phyloP scores from a whole-genome alignment of 2,797 vertebrate species.

The Anguilla obscura region DNA sequence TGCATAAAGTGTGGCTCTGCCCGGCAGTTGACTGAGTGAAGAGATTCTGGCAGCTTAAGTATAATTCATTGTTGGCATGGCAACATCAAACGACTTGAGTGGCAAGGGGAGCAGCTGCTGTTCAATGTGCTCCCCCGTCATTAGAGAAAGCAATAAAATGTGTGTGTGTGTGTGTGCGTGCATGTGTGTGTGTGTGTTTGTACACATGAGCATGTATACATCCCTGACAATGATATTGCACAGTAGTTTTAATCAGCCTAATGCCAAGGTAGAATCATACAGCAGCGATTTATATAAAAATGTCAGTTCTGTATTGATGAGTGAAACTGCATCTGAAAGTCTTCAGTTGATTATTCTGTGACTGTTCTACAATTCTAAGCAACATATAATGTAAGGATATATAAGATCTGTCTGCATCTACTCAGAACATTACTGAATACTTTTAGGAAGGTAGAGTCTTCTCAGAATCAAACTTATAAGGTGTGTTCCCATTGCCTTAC shows the following conservation, averaged over 20 bases:
- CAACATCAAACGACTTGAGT: constrained; percentile 1
- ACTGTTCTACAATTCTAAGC: too few relatives aligned
- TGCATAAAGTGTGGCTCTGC: neutral
- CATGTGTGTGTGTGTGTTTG: neutral
- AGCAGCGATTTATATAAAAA: neutral
- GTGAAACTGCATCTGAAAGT: too few relatives aligned
- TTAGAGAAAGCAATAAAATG: neutral
- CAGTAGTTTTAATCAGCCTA: neutral
- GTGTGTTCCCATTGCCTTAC: too few relatives aligned
- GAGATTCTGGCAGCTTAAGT: neutral
- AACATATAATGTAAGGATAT: too few relatives aligned
- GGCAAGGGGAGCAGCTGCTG: constrained; percentile 7
- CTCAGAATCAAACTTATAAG: too few relatives aligned
- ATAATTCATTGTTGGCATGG: neutral
- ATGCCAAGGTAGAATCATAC: neutral
- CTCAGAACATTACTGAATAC: too few relatives aligned
- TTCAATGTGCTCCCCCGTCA: neutral
- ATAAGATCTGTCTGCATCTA: too few relatives aligned
- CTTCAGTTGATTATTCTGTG: too few relatives aligned
- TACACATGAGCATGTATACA: neutral
- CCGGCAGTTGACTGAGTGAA: neutral
- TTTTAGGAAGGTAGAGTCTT: too few relatives aligned
- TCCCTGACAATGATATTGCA: neutral
- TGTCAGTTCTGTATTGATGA: too few relatives aligned
- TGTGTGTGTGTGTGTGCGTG: neutral